phyloP scores from a whole-genome alignment of 2,113 vertebrate species.

The Phrynocephalus versicolor region DNA sequence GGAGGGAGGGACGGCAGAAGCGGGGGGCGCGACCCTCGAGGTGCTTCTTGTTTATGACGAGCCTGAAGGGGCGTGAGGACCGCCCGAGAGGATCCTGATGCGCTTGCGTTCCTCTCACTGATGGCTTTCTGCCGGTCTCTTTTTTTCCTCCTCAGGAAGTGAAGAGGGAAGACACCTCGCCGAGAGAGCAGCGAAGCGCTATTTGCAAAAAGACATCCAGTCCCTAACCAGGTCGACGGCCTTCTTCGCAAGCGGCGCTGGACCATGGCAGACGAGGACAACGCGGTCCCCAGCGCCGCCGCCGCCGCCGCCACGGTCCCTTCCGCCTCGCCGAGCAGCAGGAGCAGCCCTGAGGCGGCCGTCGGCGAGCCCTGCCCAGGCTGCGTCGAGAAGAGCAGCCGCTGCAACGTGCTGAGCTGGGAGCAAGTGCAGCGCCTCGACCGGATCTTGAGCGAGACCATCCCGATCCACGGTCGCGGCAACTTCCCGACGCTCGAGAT shows the following conservation, averaged over 20 bases:
- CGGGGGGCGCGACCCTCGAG: neutral
- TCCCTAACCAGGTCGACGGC: too few relatives aligned
- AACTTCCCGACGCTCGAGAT: slow-evolving; percentile 98
- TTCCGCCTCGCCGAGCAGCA: neutral
- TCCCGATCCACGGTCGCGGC: slow-evolving; percentile 96
- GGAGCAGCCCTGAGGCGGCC: neutral
- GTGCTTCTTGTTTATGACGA: neutral
- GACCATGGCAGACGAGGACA: slow-evolving; percentile 89
- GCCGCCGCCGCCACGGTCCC: slow-evolving; percentile 14
- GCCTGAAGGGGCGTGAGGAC: neutral
- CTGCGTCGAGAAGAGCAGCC: slow-evolving; percentile 71
- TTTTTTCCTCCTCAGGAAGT: neutral
- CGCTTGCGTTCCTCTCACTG: neutral
- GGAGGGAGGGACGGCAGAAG: too few relatives aligned
- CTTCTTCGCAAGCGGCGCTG: slow-evolving; percentile 30
- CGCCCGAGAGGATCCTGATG: too few relatives aligned
- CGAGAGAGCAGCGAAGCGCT: neutral
- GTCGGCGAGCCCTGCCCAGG: slow-evolving; percentile 60
- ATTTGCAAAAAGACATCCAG: too few relatives aligned
- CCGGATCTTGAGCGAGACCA: slow-evolving; percentile 92
- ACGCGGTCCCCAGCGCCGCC: slow-evolving; percentile 52
- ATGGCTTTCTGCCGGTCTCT: neutral
- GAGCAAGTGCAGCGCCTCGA: slow-evolving; percentile 98
- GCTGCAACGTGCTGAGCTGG: slow-evolving; percentile 93
- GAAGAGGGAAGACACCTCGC: neutral